Base-by-base conservation (phyloP, 2,888 invertebrate species). In the Isoperla grammatica region DNA sequence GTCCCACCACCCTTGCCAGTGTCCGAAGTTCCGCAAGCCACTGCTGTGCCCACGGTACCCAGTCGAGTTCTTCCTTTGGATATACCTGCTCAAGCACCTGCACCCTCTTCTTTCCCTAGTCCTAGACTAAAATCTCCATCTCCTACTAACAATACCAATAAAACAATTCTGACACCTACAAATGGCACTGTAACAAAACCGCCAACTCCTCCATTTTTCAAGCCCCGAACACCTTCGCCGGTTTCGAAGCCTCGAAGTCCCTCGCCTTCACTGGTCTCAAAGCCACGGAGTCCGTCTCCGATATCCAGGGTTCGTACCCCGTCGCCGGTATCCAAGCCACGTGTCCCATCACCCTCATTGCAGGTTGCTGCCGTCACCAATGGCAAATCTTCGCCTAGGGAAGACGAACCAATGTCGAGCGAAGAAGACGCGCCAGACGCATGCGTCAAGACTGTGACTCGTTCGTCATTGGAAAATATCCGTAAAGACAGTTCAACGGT, bases 401-500 rank as follows among this genome's bases (percentile, higher is more conserved):
- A 56, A 13, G 22, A 15, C 12, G 53, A 23, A 42, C 39, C 54
- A 9, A 49, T 50, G 42, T 54, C 59, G 3, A 57, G 48, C n/a
- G 53, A 54, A 22, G 62, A 60, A 23, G 59, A 59, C 5, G 17
- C 40, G 37, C n/a, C 35, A 13, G 57, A 56, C 54, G 53, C 50
- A 17, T 19, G 49, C 45, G 53, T 29, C 17, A 78, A 77, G 64
- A 72, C 69, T 43, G 78, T 82, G 68, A 79, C 84, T 8, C 80
- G 79, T 67, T 74, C 78, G n/a, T 82, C 85, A 9, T 73, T 85
- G 55, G 85, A 85, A 70, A 81, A 84, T 67, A 86, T 87, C 68
- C 79, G 84, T 35, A 83, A 82, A 71, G 85, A 84, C 60, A 84
- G 86, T n/a, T 79, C 79, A 58, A 81, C 83, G 15, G 78, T 85